Percentiles rank a stretch among this genome's conserved stretches.
These are phyloP conservation scores for Pelecanoides urinatrix DNA, from an alignment of 2,113 vertebrate species.

Conservation along the genomic window DNA sequence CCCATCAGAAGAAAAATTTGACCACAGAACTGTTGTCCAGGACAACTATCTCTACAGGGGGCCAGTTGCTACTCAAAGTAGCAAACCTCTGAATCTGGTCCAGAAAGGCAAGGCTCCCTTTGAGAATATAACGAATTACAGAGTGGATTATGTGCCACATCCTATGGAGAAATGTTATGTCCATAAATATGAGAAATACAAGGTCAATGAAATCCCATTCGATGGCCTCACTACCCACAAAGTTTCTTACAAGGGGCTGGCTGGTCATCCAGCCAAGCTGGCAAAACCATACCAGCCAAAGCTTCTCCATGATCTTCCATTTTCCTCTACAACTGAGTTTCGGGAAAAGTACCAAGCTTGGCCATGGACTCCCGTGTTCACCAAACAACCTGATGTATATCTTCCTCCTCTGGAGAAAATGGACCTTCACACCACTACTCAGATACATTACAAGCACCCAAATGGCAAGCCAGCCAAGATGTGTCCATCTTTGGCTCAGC, in stretches of 20 bases:
- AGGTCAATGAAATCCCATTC: slow-evolving; percentile 42
- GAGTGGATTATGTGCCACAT: slow-evolving; percentile 60
- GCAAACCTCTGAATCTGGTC: slow-evolving; percentile 10
- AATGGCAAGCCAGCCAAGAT: slow-evolving; percentile 35
- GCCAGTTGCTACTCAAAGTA: slow-evolving; percentile 4
- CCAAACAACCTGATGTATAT: neutral
- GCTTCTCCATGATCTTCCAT: neutral
- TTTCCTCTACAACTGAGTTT: slow-evolving; percentile 47
- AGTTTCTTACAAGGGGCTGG: slow-evolving; percentile 34
- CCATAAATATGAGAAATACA: slow-evolving; percentile 3
- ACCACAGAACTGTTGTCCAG: slow-evolving; percentile 24
- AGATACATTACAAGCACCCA: slow-evolving; percentile 34
- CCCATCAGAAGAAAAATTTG: slow-evolving; percentile 42
- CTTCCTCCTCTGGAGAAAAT: slow-evolving; percentile 49
- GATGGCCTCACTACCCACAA: slow-evolving; percentile 63
- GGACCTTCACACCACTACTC: slow-evolving; percentile 56
- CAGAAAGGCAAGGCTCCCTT: slow-evolving; percentile 23
- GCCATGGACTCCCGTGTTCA: slow-evolving; percentile 9
- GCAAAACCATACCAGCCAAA: neutral
- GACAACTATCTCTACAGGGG: slow-evolving; percentile 39
- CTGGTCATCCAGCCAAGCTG: neutral
- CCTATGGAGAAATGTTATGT: slow-evolving; percentile 29
- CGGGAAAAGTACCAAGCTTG: slow-evolving; percentile 67
- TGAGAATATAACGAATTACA: slow-evolving; percentile 70
- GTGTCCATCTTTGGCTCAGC: neutral